A percentile compares a stretch with the other conserved stretches of the same genome.
These are phyloP conservation scores for Oligia latruncula DNA, from an alignment of 2,888 invertebrate species.

Conservation along the genomic window DNA sequence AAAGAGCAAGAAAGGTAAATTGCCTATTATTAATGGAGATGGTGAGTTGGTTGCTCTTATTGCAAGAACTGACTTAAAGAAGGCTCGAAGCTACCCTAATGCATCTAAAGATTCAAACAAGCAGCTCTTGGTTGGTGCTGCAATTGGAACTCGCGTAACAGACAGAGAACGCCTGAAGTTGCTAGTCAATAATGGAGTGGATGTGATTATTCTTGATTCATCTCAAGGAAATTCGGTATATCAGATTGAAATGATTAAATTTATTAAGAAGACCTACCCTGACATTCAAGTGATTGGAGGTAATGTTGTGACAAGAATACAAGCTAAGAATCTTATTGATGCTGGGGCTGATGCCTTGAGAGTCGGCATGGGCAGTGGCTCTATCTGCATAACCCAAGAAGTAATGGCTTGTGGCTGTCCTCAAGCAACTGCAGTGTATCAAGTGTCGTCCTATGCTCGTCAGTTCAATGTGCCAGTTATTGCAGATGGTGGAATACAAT, in stretches of 20 bases:
- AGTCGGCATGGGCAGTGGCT: conserved; percentile 99
- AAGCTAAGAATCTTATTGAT: conserved; percentile 99
- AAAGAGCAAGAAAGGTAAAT: conserved; percentile 98
- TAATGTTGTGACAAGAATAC: conserved; percentile 98
- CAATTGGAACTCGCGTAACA: conserved; percentile 96
- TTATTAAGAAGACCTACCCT: conserved; percentile 96
- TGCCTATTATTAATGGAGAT: conserved; percentile 95
- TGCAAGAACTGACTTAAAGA: conserved; percentile 99
- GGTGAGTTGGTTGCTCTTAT: conserved; percentile 98
- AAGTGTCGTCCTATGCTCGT: conserved; percentile 97
- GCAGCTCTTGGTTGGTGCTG: conserved; percentile 97
- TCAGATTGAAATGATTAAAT: conserved; percentile 98
- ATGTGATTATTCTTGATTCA: conserved; percentile 98
- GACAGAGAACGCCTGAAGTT: conserved; percentile 95
- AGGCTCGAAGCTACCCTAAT: conserved; percentile 98
- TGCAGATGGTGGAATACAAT: conserved; percentile 99
- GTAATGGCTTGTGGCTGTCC: conserved; percentile 99
- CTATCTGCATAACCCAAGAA: conserved; percentile 99
- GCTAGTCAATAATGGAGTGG: conserved; percentile 97
- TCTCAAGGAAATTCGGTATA: conserved; percentile 99
- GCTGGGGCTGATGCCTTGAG: conserved; percentile 99
- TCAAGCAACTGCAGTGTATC: conserved; percentile 99
- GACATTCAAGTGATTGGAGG: conserved; percentile 98
- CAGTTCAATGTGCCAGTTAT: conserved; percentile 98
- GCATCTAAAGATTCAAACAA: conserved; percentile 99